Evolutionary conservation across 2,888 invertebrate species (phyloP), one percentile per base, ranked within the genome.

Genomic region (Drosophila flavopinicola): DNA sequence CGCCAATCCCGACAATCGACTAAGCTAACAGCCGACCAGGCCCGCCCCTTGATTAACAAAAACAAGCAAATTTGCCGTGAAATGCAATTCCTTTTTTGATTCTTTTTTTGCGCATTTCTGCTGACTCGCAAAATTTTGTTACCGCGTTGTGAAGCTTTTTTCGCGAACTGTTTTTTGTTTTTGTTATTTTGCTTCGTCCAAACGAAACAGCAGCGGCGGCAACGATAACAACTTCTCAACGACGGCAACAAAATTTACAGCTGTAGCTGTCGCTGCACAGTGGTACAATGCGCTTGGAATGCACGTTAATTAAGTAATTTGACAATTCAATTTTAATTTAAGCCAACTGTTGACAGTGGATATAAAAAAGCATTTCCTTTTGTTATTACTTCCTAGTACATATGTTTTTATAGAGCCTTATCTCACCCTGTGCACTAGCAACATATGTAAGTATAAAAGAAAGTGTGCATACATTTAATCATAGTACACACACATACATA

Each of bases 161-260:
- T 75, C 39, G 53, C 44, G 42, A 56, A 27, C n/a, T n/a, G n/a
- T n/a, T n/a, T 53, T 70, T 66, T 57, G 41, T 57, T 64, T 57
- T 76, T 60, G 59, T 66, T 73, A 49, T 66, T 52, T 48, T 45
- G 64, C 60, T 85, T 83, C 63, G 63, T 71, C 72, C 71, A 67
- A 66, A 44, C 58, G n/a, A n/a, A 75, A 49, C 66, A 38, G 49
- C 61, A 25, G 68, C 82, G 64, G 79, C 85, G 69, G 58, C 83
- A 67, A 69, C 78, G 83, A 87, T 85, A 82, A 82, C 87, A 87
- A 87, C 83, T 87, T 78, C 87, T 85, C 78, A 70, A 64, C 82
- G 73, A 69, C 58, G 69, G 66, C 87, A 78, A 82, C 87, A 82
- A 85, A 69, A 87, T 83, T 83, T 82, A 83, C 85, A 85, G 82